phyloP scores from a whole-genome alignment of 2,797 vertebrate species.

The Myripristis murdjan region DNA sequence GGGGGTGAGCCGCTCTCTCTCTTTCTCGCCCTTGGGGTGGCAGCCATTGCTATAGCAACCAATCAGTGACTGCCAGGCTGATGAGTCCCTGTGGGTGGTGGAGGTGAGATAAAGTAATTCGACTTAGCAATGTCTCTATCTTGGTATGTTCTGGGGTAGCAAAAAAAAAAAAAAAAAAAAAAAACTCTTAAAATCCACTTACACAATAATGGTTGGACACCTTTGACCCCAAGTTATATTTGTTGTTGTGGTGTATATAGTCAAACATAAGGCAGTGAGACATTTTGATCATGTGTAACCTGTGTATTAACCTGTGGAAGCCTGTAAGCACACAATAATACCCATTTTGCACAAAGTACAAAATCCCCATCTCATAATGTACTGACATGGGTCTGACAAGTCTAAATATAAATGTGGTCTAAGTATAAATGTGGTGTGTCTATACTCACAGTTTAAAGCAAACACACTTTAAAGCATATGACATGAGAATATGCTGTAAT shows the following conservation, averaged over 20 bases:
- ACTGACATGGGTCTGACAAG: neutral
- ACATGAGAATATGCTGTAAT: neutral
- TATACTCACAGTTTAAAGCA: neutral
- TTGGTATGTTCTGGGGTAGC: neutral
- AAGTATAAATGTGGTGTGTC: neutral
- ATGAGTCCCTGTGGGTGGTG: constrained; percentile 32
- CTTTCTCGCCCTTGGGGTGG: constrained; percentile 29
- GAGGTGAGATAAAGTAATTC: constrained; percentile 56
- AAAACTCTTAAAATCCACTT: neutral
- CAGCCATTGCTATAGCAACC: constrained; percentile 39
- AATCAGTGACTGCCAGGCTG: constrained; percentile 18
- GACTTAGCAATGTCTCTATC: neutral
- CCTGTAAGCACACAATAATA: neutral
- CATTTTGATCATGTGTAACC: neutral
- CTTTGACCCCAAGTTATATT: neutral
- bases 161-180: neutral
- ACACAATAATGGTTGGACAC: neutral
- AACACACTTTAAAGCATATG: neutral
- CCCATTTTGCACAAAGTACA: too few relatives aligned
- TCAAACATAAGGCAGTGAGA: neutral
- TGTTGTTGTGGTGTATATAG: too few relatives aligned
- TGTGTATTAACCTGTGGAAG: neutral
- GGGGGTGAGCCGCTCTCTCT: constrained; percentile 84
- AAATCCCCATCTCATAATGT: neutral
- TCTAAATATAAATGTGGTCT: too few relatives aligned